A percentile compares a stretch with the other conserved stretches of the same genome.
Conservation (phyloP, 2,797 vertebrate species). For the Cossypha polioptera region DNA sequence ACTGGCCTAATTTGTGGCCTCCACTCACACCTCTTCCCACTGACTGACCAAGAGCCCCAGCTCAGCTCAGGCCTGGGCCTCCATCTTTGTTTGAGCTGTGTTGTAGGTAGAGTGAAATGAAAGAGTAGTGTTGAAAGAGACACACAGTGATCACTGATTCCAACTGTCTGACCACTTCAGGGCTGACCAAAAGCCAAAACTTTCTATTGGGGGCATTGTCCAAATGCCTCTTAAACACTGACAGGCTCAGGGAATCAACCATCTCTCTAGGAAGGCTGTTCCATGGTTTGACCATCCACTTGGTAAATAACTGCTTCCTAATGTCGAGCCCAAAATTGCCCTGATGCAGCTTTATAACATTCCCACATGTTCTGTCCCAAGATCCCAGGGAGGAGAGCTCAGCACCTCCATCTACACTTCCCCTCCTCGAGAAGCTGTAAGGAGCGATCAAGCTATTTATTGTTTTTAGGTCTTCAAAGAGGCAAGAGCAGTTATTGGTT, state of each 20-base stretch:
- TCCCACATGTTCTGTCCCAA: not conserved
- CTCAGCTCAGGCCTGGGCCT: not conserved
- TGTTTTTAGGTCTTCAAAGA: too few species aligned
- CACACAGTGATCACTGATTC: not conserved
- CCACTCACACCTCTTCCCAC: not conserved
- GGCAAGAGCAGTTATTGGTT: too few species aligned
- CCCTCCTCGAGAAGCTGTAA: not conserved
- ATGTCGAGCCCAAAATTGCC: not conserved
- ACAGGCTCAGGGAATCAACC: not conserved
- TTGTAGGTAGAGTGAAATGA: not conserved
- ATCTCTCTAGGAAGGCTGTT: not conserved
- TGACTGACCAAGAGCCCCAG: not conserved
- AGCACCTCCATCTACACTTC: not conserved
- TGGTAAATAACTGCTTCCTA: not conserved
- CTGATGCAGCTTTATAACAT: not conserved
- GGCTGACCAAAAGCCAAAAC: not conserved
- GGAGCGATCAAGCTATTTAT: too few species aligned
- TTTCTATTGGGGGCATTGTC: not conserved
- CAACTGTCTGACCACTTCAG: not conserved
- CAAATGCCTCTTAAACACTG: not conserved
- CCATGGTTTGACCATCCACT: not conserved
- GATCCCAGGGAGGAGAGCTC: not conserved
- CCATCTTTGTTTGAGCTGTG: not conserved
- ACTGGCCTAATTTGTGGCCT: not conserved
- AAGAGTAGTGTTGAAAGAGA: not conserved